Conservation (phyloP, 2,113 vertebrate species). For the Cromileptes altivelis region DNA sequence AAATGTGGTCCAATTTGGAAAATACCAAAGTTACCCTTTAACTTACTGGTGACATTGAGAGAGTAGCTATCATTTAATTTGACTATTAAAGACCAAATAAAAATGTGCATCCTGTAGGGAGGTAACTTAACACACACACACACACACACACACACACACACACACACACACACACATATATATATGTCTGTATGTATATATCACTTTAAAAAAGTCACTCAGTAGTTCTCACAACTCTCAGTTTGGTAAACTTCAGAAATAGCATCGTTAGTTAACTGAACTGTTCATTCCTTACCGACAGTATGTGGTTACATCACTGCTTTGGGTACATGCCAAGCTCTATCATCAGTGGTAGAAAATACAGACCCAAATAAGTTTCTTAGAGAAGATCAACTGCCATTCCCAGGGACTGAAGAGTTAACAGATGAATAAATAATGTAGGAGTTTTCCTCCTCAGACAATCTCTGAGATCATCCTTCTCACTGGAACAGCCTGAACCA, state of each 20-base stretch:
- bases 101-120: background rate
- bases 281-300: background rate
- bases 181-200: too few species aligned
- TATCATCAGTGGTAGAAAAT: background rate
- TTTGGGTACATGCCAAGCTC: background rate
- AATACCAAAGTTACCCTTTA: too few species aligned
- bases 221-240: background rate
- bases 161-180: too few species aligned
- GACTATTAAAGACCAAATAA: background rate
- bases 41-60: background rate
- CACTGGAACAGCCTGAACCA: slow-evolving; percentile 11
- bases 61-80: background rate
- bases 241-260: background rate
- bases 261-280: background rate
- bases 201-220: background rate
- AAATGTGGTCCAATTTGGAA: too few species aligned
- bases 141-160: too few species aligned
- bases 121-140: too few species aligned
- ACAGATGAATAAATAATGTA: slow-evolving; percentile 9
- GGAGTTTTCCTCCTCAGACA: slow-evolving; percentile 17
- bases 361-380: background rate
- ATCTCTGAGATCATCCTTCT: slow-evolving; percentile 20
- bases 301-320: background rate
- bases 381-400: background rate
- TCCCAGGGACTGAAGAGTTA: background rate